phyloP scores from a whole-genome alignment of 2,797 vertebrate genomes.

The Brotula barbata region DNA sequence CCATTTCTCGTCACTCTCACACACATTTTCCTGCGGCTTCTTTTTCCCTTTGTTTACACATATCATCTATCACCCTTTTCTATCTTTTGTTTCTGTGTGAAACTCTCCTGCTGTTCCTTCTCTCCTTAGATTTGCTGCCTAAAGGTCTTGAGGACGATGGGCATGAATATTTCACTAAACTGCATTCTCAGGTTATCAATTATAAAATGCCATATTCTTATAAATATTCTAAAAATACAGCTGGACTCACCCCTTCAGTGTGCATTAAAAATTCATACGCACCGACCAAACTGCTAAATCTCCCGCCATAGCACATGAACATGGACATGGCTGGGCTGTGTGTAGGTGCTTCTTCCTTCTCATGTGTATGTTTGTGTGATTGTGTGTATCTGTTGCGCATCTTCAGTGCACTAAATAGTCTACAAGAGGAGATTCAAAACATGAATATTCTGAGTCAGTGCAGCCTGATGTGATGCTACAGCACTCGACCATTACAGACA shows the following conservation, averaged over 20 bases:
- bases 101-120: constrained; percentile 30
- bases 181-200: constrained; percentile 82
- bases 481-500: constrained; percentile 36
- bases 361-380: constrained; percentile 15
- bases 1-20: neutral
- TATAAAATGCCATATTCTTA: constrained; percentile 81
- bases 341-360: constrained; percentile 46
- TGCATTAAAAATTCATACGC: constrained; percentile 75
- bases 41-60: constrained; percentile 7
- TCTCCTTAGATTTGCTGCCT: constrained; percentile 63
- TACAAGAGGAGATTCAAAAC: constrained; percentile 46
- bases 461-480: constrained; percentile 17
- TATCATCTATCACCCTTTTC: constrained; percentile 32
- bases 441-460: constrained; percentile 50
- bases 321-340: constrained; percentile 32
- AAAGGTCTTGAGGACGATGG: constrained; percentile 63
- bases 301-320: constrained; percentile 34
- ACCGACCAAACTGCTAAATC: constrained; percentile 64
- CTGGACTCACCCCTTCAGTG: constrained; percentile 65
- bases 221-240: constrained; percentile 83
- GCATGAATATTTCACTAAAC: constrained; percentile 80
- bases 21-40: too few species aligned
- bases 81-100: constrained; percentile 32
- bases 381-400: constrained; percentile 22
- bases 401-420: constrained; percentile 22